Evolutionary conservation across 2,888 invertebrate genomes (phyloP), one percentile per base, ranked within the genome.

Genomic region (Tricholauxania praeusta): DNA sequence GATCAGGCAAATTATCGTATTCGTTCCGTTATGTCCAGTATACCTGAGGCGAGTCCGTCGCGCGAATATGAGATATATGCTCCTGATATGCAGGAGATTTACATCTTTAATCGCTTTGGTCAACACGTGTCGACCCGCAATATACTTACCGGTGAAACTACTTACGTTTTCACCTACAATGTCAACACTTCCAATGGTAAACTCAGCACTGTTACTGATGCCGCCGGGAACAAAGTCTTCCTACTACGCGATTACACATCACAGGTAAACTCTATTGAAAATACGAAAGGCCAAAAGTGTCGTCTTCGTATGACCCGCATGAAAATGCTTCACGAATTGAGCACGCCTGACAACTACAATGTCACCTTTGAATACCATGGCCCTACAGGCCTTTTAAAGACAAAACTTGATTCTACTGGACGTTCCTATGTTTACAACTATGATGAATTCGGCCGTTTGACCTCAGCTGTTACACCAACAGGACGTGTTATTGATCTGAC

Each of bases 111-210:
- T 82, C 89, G 96, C 79, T 96, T 97, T 83, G 99, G 99, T 0
- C 98, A 98, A 85, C 99, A 99, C 83, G 92, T 96, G 4, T 93
- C 95, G 72, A 98, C 98, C 0, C 94, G 94, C 79, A 97, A 97
- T 83, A 97, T 99, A 74, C 89, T 98, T n/a, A 98, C 98, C 0
- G 96, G 96, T 0, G 96, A 96, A 87, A 95, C 94, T 4, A 93
- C 95, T 78, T 98, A 97, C 85, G 92, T 95, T 3, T 99, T 98
- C 85, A 94, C 96, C 0, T 99, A 99, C 88, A 97, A 96, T 79
- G 96, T 98, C 0, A 98, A 98, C 84, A 98, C 98, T 0, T 97
- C 96, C 82, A 97, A 96, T 82, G 98, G 98, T 0, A 97, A 96
- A 84, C 89, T 99, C 22, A 96, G 95, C 82, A 95, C 96, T 0